These are phyloP conservation scores for Helostoma temminkii DNA, from an alignment of 2,797 vertebrate genomes.

Conservation along the genomic window DNA sequence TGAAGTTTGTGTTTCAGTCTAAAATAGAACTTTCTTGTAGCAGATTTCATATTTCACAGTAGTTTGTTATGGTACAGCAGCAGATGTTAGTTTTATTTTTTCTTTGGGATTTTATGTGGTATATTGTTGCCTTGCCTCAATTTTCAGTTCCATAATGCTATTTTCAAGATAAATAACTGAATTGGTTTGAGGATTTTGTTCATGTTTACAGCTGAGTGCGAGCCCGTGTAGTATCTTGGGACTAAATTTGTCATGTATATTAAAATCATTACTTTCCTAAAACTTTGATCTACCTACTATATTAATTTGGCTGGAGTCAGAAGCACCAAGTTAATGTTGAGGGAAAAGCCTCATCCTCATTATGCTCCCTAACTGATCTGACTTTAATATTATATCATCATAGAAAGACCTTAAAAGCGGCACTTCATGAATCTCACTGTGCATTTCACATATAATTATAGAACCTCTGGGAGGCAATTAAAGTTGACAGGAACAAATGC, in stretches of 20 bases:
- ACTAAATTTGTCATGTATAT: not conserved
- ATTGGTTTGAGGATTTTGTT: not conserved
- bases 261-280: not conserved
- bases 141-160: not conserved
- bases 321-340: not conserved
- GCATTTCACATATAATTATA: conserved; percentile 54
- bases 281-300: not conserved
- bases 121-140: too few relatives aligned
- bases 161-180: not conserved
- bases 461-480: conserved; percentile 71
- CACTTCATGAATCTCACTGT: conserved; percentile 64
- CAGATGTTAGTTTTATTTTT: not conserved
- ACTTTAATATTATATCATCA: conserved; percentile 12
- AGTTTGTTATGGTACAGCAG: too few relatives aligned
- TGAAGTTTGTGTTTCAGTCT: not conserved
- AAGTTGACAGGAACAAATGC: conserved; percentile 67
- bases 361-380: not conserved
- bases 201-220: too few relatives aligned
- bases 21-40: not conserved
- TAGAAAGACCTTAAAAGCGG: conserved; percentile 38
- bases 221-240: not conserved
- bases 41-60: too few relatives aligned
- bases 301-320: not conserved
- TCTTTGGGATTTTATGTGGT: not conserved
- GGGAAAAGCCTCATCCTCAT: conserved; percentile 21